A percentile compares a stretch with the other conserved stretches of the same genome.
phyloP scores from a whole-genome alignment of 2,888 invertebrate species.

The Shargacucullia verbasci region DNA sequence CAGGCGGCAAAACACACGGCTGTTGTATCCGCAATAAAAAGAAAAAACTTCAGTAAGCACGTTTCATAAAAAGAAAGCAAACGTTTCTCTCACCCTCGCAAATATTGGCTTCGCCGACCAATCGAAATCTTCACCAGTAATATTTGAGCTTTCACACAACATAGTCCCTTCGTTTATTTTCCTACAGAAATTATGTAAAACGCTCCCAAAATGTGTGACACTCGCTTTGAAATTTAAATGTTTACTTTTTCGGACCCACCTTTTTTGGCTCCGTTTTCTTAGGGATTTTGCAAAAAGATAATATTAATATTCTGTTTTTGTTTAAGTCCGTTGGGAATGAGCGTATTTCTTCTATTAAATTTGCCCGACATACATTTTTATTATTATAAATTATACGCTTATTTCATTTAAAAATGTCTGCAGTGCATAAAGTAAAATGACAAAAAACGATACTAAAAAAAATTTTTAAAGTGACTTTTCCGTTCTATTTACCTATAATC shows the following conservation, averaged over 20 bases:
- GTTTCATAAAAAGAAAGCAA: conserved; percentile 70
- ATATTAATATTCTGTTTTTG: conserved; percentile 39
- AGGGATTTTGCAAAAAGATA: conserved; percentile 29
- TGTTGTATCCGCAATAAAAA: conserved; percentile 65
- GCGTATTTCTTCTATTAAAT: too few relatives aligned
- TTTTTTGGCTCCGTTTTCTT: conserved; percentile 41
- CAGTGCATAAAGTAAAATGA: too few relatives aligned
- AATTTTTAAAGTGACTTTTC: too few relatives aligned
- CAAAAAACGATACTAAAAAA: too few relatives aligned
- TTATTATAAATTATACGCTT: too few relatives aligned
- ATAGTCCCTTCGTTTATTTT: conserved; percentile 41
- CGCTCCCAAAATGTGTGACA: conserved; percentile 39
- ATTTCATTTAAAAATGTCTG: too few relatives aligned
- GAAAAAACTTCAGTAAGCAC: conserved; percentile 64
- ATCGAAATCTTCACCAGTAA: conserved; percentile 62
- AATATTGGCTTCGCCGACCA: conserved; percentile 65
- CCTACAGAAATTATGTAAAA: conserved; percentile 50
- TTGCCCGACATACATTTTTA: too few relatives aligned
- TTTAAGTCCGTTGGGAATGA: conserved; percentile 1
- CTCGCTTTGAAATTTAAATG: conserved; percentile 55
- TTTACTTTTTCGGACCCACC: conserved; percentile 34
- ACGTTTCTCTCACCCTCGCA: conserved; percentile 65
- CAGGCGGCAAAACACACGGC: conserved; percentile 56
- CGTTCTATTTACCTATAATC: too few relatives aligned
- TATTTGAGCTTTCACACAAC: conserved; percentile 59